Evolutionary conservation across 2,797 vertebrate genomes (phyloP).

Genomic region (Platalea minor): DNA sequence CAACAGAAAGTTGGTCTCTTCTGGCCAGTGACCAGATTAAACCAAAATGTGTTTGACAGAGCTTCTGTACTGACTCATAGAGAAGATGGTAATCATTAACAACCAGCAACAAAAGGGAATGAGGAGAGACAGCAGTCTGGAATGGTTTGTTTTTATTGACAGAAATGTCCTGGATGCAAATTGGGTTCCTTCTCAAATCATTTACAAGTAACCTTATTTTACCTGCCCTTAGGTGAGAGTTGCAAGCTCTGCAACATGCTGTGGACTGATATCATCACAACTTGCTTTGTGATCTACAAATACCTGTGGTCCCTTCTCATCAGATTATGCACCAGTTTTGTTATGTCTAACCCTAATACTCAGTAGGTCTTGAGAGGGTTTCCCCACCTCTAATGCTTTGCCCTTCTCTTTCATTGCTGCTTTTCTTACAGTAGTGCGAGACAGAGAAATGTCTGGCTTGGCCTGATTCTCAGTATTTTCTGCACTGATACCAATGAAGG

Average conservation of each 20-base stretch:
- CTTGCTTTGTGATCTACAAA: neutral
- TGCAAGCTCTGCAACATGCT: neutral
- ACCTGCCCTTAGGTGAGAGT: neutral
- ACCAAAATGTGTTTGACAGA: neutral
- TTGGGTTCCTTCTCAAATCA: neutral
- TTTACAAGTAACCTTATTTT: neutral
- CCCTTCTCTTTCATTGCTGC: neutral
- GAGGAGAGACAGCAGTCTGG: neutral
- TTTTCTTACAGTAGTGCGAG: neutral
- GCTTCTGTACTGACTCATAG: neutral
- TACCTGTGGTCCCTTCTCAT: neutral
- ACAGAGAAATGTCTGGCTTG: neutral
- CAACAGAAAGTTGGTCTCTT: neutral
- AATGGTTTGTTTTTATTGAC: neutral
- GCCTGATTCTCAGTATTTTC: neutral
- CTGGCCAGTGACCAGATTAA: neutral
- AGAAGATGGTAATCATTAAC: accelerated
- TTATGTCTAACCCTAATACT: neutral
- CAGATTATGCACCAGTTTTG: neutral
- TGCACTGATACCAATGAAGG: neutral
- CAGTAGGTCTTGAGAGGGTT: neutral
- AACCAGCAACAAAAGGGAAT: neutral
- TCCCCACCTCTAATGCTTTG: neutral
- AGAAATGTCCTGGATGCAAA: neutral
- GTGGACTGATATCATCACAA: neutral